Evolutionary conservation across 2,888 invertebrate genomes (phyloP).

Genomic region (Phymatocera aterrima): DNA sequence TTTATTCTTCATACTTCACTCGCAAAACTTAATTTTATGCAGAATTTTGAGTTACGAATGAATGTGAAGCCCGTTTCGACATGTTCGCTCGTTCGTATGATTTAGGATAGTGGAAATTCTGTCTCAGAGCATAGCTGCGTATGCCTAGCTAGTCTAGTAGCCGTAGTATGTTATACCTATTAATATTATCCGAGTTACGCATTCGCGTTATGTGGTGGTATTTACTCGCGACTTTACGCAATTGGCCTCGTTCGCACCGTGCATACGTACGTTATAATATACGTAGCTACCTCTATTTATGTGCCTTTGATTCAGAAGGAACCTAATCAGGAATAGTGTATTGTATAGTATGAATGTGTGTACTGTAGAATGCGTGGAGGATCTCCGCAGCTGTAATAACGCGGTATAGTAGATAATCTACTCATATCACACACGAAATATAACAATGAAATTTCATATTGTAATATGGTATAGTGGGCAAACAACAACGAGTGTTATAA

Average conservation of each 20-base stretch:
- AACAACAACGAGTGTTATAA: background rate
- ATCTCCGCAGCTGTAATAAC: constrained; percentile 1
- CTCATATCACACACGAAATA: background rate
- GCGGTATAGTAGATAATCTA: background rate
- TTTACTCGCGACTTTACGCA: constrained; percentile 51
- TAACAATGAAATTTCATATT: constrained; percentile 21
- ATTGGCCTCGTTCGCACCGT: constrained; percentile 56
- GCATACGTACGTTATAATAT: no score
- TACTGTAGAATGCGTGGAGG: background rate
- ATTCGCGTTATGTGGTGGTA: background rate
- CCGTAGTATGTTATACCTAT: no score
- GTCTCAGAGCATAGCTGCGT: no score
- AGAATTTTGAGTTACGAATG: no score
- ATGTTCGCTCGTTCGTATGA: no score
- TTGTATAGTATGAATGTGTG: background rate
- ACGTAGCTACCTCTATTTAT: no score
- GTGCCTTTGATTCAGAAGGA: constrained; percentile 51
- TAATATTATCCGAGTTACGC: background rate
- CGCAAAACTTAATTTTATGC: no score
- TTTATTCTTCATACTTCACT: no score
- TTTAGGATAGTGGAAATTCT: no score
- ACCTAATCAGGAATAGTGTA: background rate
- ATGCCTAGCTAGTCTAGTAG: no score
- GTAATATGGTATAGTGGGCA: background rate
- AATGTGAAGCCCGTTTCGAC: no score